Conservation (phyloP, 2,888 invertebrate species). For the Proisotoma minuta region DNA sequence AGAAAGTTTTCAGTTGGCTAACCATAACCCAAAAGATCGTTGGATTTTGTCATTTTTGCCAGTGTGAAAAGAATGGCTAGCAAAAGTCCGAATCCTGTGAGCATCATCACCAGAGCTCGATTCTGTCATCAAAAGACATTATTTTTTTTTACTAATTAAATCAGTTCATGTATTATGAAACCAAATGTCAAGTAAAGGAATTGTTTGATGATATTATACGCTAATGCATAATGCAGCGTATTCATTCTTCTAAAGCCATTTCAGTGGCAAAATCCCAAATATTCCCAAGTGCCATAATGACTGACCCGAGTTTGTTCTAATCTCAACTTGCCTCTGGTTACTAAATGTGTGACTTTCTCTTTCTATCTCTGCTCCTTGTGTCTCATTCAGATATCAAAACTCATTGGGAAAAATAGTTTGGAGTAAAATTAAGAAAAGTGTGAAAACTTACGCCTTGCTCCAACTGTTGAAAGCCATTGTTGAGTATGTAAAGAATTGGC, state of each 20-base stretch:
- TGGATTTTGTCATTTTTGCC: conserved; percentile 26
- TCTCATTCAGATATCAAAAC: too few species aligned
- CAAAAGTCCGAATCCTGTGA: conserved; percentile 30
- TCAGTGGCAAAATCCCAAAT: too few species aligned
- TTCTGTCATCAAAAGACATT: conserved; percentile 18
- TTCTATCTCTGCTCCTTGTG: not conserved
- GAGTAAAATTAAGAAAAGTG: not conserved
- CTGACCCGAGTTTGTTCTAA: too few species aligned
- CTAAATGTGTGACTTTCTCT: not conserved
- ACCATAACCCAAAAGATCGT: too few species aligned
- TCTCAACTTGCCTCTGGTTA: not conserved
- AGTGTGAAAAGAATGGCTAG: conserved; percentile 16
- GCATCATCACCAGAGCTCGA: conserved; percentile 43
- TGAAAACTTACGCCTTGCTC: conserved; percentile 39
- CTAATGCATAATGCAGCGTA: too few species aligned
- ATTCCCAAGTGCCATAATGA: too few species aligned
- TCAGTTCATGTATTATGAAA: too few species aligned
- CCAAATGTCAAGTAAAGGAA: too few species aligned
- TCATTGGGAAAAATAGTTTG: not conserved
- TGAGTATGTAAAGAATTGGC: conserved; percentile 37
- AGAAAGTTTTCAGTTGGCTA: too few species aligned
- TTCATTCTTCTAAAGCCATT: too few species aligned
- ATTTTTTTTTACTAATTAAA: not conserved
- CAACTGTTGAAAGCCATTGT: conserved; percentile 34
- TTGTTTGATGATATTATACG: too few species aligned